A percentile compares a stretch with the other conserved stretches of the same genome.
Conservation (phyloP, 2,113 vertebrate species). For the Anolis carolinensis region DNA sequence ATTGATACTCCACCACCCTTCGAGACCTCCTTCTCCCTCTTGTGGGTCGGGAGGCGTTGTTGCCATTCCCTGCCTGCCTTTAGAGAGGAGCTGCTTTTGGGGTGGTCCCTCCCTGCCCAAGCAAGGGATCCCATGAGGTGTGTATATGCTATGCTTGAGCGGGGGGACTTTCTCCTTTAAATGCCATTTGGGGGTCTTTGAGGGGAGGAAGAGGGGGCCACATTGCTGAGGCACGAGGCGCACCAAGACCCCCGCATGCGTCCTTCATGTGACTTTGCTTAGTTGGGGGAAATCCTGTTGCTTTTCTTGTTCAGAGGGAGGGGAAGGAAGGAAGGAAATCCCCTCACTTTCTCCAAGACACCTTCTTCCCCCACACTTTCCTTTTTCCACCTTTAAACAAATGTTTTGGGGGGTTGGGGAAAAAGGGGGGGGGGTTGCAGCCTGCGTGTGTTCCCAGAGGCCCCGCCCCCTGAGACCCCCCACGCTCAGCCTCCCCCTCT, state of each 20-base stretch:
- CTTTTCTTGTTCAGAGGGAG: neutral
- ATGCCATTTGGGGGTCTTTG: no score
- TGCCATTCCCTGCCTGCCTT: neutral
- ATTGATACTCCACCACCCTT: no score
- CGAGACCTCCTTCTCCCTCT: no score
- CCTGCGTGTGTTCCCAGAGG: neutral
- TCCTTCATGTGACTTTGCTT: neutral
- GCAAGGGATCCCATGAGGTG: neutral
- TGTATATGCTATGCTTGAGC: neutral
- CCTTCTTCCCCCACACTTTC: no score
- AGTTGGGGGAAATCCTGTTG: neutral
- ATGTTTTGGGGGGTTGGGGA: no score
- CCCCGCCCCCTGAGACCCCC: slow-evolving; percentile 42
- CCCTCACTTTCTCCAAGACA: no score
- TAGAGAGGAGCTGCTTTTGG: neutral
- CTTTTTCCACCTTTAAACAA: no score
- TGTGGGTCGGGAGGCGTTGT: no score
- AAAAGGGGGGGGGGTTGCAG: neutral
- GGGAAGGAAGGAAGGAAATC: neutral
- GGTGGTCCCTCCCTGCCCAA: slow-evolving; percentile 17
- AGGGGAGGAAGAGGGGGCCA: neutral
- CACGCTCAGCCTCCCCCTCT: neutral
- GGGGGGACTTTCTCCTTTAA: no score
- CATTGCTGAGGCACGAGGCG: neutral
- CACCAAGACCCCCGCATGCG: neutral